Evolutionary conservation across 2,113 vertebrate species (phyloP).

Genomic region (Epinephelus fuscoguttatus): DNA sequence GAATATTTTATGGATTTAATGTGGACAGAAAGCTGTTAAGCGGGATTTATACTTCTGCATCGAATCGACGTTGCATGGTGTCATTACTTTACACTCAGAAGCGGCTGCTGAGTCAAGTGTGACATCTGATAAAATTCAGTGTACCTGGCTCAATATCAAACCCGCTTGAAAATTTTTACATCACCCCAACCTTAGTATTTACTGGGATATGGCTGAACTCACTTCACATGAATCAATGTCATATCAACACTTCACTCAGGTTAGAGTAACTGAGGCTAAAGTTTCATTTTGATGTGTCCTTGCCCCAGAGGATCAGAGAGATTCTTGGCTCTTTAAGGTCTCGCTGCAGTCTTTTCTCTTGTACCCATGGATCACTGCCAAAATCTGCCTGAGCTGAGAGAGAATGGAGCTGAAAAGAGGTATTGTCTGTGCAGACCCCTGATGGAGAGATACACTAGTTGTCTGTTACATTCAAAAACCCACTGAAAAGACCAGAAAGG

Average conservation of each 20-base stretch:
- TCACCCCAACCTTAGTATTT: too few species aligned
- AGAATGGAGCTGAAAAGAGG: slow-evolving; percentile 30
- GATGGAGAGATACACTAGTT: slow-evolving; percentile 27
- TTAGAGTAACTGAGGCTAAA: slow-evolving; percentile 14
- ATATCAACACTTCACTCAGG: slow-evolving; percentile 21
- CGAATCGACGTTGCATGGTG: too few species aligned
- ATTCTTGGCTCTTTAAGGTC: slow-evolving; percentile 42
- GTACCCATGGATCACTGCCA: slow-evolving; percentile 42
- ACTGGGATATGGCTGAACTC: not conserved
- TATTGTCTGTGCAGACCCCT: slow-evolving; percentile 24
- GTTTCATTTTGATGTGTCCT: slow-evolving; percentile 46
- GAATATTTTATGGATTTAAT: too few species aligned
- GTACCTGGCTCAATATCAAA: too few species aligned
- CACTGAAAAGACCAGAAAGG: slow-evolving; percentile 16
- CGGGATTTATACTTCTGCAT: too few species aligned
- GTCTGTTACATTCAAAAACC: slow-evolving; percentile 31
- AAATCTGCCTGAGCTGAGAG: slow-evolving; percentile 49
- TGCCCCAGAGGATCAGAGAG: slow-evolving; percentile 43
- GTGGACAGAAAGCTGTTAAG: too few species aligned
- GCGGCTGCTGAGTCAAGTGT: too few species aligned
- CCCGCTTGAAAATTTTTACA: too few species aligned
- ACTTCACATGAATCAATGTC: slow-evolving; percentile 23
- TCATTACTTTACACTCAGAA: too few species aligned
- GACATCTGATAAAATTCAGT: too few species aligned
- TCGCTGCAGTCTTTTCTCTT: slow-evolving; percentile 32